Conservation (phyloP, 2,888 invertebrate genomes). For the Microctonus brassicae region DNA sequence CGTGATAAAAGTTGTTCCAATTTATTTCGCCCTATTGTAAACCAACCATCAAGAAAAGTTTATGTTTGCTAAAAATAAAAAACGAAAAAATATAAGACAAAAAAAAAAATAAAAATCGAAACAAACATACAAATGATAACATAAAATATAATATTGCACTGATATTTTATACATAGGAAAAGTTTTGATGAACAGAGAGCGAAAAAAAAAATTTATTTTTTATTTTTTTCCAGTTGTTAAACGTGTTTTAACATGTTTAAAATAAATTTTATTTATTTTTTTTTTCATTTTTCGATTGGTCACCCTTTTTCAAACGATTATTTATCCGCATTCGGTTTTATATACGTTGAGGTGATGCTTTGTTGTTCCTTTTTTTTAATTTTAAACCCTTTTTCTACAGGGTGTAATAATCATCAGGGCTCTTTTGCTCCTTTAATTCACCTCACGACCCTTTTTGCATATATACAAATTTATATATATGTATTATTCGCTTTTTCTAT, state of each 20-base stretch:
- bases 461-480: not conserved
- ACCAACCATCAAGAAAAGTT: constrained; percentile 5
- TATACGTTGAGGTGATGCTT: constrained; percentile 27
- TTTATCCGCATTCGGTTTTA: constrained; percentile 31
- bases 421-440: constrained; percentile 61
- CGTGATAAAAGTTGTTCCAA: constrained; percentile 29
- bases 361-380: not conserved
- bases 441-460: constrained; percentile 60
- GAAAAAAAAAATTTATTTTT: not conserved
- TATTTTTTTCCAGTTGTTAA: constrained; percentile 4
- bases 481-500: not conserved
- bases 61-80: not conserved
- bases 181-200: not conserved
- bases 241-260: constrained; percentile 1
- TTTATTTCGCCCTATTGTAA: constrained; percentile 13
- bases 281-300: not conserved
- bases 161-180: not conserved
- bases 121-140: constrained; percentile 1
- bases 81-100: not conserved
- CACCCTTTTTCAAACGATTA: constrained; percentile 38
- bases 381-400: constrained; percentile 34
- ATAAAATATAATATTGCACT: not conserved
- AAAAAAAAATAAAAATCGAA: not conserved
- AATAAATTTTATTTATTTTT: not conserved
- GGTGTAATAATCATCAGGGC: constrained; percentile 54